Base-by-base conservation (phyloP, 2,888 invertebrate genomes). In the Oscheius sp. region DNA sequence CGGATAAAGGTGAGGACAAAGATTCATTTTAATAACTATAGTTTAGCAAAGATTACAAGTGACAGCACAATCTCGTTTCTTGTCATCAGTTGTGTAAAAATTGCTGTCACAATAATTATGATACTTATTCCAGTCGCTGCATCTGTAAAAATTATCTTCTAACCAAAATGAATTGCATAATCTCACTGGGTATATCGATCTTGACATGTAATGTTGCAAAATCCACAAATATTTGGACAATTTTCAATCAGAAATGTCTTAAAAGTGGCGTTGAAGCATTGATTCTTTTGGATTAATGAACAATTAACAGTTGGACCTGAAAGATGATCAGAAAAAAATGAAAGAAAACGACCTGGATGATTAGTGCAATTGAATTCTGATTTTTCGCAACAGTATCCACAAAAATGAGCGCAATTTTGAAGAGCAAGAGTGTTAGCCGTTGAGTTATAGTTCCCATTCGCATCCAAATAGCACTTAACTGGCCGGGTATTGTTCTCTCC, bases 151-250 rank as follows among this genome's bases (percentile, higher is more conserved):
- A 17, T 3, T 6, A n/a, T 42, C 17, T 42, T 34, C 17, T 12
- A 42, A 6, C 6, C 8, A 34, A 10, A 10, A 12, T 34, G 12
- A 10, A 10, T 34, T 12, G 12, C 6, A 34, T 12, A 34, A 42
- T n/a, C 42, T 42, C 17, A 42, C 42, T 42, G n/a, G 4, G 42
- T 15, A 34, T n/a, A 12, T 12, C 15, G 17, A 48, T 48, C 48
- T 48, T 25, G 5, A 23, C 48, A 48, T 5, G 23, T 10, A 6
- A 25, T 12, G 25, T 48, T 48, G 48, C 48, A 48, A 12, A 48
- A 48, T 48, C 48, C 48, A 12, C 48, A 48, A 20, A 48, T 25
- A 48, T 48, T 48, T 48, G 48, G 48, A 20, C 48, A 48, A 23
- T 48, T 48, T 25, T 48, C 48, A 25, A 48, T 25, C 5, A 48